Percentiles rank a stretch among this genome's conserved stretches.
Conservation (phyloP, 2,888 invertebrate genomes). For the Julus scanicus region DNA sequence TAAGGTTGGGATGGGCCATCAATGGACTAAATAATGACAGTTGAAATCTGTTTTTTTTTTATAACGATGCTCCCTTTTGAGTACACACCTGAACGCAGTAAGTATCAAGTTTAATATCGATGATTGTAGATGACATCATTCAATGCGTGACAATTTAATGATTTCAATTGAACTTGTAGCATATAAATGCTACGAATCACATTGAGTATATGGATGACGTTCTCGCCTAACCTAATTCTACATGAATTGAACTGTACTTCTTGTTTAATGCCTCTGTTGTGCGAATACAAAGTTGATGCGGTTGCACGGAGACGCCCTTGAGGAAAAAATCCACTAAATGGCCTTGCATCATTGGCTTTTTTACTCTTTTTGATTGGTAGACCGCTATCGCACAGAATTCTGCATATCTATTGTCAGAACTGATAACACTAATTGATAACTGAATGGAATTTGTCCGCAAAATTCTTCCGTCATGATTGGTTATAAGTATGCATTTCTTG, state of each 20-base stretch:
- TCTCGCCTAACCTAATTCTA: background rate
- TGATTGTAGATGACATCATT: no score
- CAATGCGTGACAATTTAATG: no score
- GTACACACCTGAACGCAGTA: no score
- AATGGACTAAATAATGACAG: no score
- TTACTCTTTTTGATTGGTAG: background rate
- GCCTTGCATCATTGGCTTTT: background rate
- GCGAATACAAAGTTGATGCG: constrained; percentile 15
- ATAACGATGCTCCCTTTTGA: no score
- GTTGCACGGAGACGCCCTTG: background rate
- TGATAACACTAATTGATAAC: constrained; percentile 44
- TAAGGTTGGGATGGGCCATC: no score
- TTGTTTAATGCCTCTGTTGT: background rate
- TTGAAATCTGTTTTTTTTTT: no score
- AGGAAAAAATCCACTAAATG: background rate
- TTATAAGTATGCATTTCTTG: background rate
- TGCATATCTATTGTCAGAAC: constrained; percentile 15
- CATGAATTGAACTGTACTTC: background rate
- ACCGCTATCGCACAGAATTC: background rate
- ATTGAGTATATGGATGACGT: background rate
- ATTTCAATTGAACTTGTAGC: no score
- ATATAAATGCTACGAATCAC: background rate
- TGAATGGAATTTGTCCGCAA: constrained; percentile 15
- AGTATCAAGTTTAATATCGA: no score
- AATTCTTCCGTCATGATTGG: constrained; percentile 24